Evolutionary conservation across 2,888 invertebrate genomes (phyloP), one percentile per base, ranked within the genome.

Genomic region (Xestoiulus laeticollis): DNA sequence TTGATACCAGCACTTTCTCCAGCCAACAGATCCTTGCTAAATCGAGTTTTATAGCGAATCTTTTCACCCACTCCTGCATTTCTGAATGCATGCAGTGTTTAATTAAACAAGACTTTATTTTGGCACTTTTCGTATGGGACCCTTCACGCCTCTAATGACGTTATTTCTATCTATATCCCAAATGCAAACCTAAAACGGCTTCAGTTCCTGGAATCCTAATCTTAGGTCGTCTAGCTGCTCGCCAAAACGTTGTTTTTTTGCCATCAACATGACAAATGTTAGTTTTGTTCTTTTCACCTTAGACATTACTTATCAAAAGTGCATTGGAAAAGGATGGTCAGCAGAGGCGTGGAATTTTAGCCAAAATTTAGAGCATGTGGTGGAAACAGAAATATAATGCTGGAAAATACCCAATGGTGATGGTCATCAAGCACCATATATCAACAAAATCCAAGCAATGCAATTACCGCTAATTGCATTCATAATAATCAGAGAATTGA

Each of bases 211-310:
- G 59, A 22, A 68, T 68, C 59, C 59, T 68, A 68, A 68, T 68
- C 59, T 68, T 68, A 68, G 59, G 59, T 68, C 59, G 59, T 68
- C 22, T 68, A 68, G 59, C 59, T 68, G 22, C 6, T 22, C 59
- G 59, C 59, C 59, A 68, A 68, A 68, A 68, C 22, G 22, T 68
- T 68, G 59, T 68, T 68, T 68, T 68, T 68, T 68, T 68, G 59
- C 59, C 59, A 68, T 68, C 59, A 68, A 68, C 22, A 68, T 68
- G 19, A 68, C 59, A 68, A 68, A 68, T 68, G 59, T 22, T 10
- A 22, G 59, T 68, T 68, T 68, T 68, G 59, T 68, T 68, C 59
- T 68, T 68, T 68, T 68, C 59, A 68, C 59, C 59, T 68, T 68
- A 68, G 59, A 22, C 59, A 68, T 68, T 26, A 68, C 59, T 68